A percentile compares a stretch with the other conserved stretches of the same genome.
These are phyloP conservation scores for Chaenodraco wilsoni DNA, from an alignment of 2,797 vertebrate species.

Conservation along the genomic window DNA sequence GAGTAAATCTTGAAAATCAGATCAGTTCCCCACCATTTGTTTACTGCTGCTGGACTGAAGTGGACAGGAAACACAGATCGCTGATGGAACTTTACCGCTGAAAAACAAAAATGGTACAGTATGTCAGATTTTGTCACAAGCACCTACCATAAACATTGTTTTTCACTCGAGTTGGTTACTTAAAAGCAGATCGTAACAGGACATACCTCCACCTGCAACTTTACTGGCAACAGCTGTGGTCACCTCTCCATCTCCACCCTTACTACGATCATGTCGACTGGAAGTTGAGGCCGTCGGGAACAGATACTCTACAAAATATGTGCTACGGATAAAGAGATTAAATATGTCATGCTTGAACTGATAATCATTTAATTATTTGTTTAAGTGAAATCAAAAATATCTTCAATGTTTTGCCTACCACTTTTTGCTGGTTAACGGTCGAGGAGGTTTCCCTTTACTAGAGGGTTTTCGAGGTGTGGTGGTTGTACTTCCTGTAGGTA, in stretches of 20 bases:
- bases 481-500: slow-evolving; percentile 70
- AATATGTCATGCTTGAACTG: neutral
- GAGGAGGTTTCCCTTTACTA: slow-evolving; percentile 83
- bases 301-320: slow-evolving; percentile 92
- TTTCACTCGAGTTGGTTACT: slow-evolving; percentile 1
- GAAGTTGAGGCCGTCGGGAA: slow-evolving; percentile 85
- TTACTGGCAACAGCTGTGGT: slow-evolving; percentile 89
- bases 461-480: slow-evolving; percentile 71
- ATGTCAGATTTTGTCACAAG: slow-evolving; percentile 25
- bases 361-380: neutral
- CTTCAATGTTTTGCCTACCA: slow-evolving; percentile 77
- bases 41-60: slow-evolving; percentile 80
- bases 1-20: slow-evolving; percentile 89
- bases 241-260: slow-evolving; percentile 79
- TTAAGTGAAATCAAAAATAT: neutral
- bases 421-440: slow-evolving; percentile 79
- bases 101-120: slow-evolving; percentile 45
- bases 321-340: slow-evolving; percentile 75
- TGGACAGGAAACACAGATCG: slow-evolving; percentile 87
- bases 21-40: slow-evolving; percentile 88
- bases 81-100: slow-evolving; percentile 92
- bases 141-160: neutral
- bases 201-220: slow-evolving; percentile 85
- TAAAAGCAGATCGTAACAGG: neutral
- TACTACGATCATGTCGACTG: slow-evolving; percentile 69